A percentile compares a stretch with the other conserved stretches of the same genome.
These are phyloP conservation scores for Stomatorhinus ivindoensis DNA, from an alignment of 2,113 vertebrate species.

Conservation along the genomic window DNA sequence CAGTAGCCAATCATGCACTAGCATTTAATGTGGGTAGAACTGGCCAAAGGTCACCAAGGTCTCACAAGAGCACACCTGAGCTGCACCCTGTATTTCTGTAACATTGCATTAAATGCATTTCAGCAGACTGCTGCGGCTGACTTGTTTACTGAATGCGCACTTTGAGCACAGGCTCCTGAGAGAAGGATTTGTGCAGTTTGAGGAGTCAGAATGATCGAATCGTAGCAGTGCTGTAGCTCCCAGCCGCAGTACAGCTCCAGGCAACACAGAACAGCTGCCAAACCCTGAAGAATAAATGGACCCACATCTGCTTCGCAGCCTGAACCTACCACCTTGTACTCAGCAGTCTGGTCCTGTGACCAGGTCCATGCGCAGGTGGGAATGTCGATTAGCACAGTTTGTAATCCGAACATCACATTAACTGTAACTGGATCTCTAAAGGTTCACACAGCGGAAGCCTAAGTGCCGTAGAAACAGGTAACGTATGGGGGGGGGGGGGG, in stretches of 20 bases:
- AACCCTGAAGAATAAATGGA: background rate
- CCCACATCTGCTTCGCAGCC: background rate
- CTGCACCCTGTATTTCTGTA: background rate
- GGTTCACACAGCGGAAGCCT: background rate
- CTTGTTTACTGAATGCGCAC: background rate
- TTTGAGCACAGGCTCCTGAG: background rate
- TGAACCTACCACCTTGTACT: background rate
- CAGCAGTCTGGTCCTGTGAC: background rate
- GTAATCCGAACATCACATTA: background rate
- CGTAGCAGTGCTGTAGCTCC: background rate
- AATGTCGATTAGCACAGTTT: background rate
- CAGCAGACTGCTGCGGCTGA: background rate
- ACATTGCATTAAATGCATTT: background rate
- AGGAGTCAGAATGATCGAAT: background rate
- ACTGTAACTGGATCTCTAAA: background rate
- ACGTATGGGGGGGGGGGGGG: background rate
- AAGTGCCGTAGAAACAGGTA: background rate
- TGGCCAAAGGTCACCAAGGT: background rate
- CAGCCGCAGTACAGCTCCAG: background rate
- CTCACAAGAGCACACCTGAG: background rate
- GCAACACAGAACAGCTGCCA: background rate
- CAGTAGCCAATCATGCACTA: background rate
- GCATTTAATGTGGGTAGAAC: background rate
- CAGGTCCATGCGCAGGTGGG: background rate
- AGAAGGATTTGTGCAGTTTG: background rate